phyloP scores from a whole-genome alignment of 53 echinoderm and acorn worm genomes.

The Crossaster papposus region DNA sequence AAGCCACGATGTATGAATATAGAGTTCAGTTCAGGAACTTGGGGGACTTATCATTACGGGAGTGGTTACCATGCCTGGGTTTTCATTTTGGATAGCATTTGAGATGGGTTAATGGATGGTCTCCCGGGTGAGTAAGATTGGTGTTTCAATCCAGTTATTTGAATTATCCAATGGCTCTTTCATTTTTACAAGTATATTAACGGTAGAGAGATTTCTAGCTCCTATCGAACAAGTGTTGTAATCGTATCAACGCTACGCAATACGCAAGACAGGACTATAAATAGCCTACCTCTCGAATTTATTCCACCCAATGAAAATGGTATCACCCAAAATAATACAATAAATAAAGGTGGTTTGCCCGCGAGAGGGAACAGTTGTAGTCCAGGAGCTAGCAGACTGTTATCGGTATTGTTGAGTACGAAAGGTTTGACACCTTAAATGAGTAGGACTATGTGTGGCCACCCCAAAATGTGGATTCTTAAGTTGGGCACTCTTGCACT shows the following conservation, averaged over 20 bases:
- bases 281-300: too few relatives aligned
- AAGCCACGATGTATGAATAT: conserved; percentile 22
- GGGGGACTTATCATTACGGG: conserved; percentile 7
- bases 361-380: too few relatives aligned
- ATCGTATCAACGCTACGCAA: conserved; percentile 22
- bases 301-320: too few relatives aligned
- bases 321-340: too few relatives aligned
- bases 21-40: conserved; percentile 21
- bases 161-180: neutral
- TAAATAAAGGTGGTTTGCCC: too few relatives aligned
- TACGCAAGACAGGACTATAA: too few relatives aligned
- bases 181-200: conserved; percentile 18
- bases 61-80: conserved; percentile 38
- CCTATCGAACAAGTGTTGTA: conserved; percentile 26
- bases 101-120: neutral
- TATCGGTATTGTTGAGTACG: too few relatives aligned
- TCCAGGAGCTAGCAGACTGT: too few relatives aligned
- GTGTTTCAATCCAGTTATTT: conserved; percentile 37
- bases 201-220: conserved; percentile 43
- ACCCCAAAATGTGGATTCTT: too few relatives aligned
- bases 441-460: too few relatives aligned
- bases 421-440: too few relatives aligned
- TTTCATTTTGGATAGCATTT: neutral
- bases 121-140: conserved; percentile 29
- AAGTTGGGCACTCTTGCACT: too few relatives aligned